Evolutionary conservation across 1,140 invertebrate species (phyloP).

Genomic region (Drosophila jambulina): DNA sequence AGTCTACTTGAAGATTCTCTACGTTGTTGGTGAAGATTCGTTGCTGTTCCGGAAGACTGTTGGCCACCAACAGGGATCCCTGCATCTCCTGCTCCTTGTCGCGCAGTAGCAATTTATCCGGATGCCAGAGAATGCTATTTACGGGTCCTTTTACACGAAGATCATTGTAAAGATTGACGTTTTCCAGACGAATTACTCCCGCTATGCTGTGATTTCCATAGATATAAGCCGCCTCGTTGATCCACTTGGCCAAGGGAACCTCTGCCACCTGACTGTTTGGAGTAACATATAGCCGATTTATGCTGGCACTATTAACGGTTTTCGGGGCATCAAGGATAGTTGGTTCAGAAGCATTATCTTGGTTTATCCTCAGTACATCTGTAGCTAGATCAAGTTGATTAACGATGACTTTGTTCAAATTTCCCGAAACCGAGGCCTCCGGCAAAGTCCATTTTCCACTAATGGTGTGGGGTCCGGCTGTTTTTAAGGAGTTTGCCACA

Average conservation of each 20-base stretch:
- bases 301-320: slow-evolving; percentile 59
- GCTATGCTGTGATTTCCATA: slow-evolving; percentile 76
- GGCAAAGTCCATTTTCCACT: slow-evolving; percentile 66
- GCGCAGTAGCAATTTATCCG: slow-evolving; percentile 55
- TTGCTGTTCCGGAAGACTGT: slow-evolving; percentile 38
- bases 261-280: slow-evolving; percentile 76
- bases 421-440: slow-evolving; percentile 49
- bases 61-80: slow-evolving; percentile 66
- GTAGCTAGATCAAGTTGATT: slow-evolving; percentile 84
- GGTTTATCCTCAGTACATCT: slow-evolving; percentile 76
- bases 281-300: slow-evolving; percentile 66
- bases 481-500: slow-evolving; percentile 69
- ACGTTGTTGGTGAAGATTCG: slow-evolving; percentile 69
- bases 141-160: slow-evolving; percentile 61
- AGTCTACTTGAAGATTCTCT: slow-evolving; percentile 65
- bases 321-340: slow-evolving; percentile 62
- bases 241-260: slow-evolving; percentile 84
- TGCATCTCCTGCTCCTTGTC: slow-evolving; percentile 54
- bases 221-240: slow-evolving; percentile 77
- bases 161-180: slow-evolving; percentile 72
- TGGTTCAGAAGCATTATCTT: slow-evolving; percentile 10
- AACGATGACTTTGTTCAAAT: slow-evolving; percentile 67
- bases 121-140: slow-evolving; percentile 61
- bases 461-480: slow-evolving; percentile 55
- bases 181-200: slow-evolving; percentile 58